phyloP scores from a whole-genome alignment of 2,113 vertebrate species.

The Plotosus lineatus region DNA sequence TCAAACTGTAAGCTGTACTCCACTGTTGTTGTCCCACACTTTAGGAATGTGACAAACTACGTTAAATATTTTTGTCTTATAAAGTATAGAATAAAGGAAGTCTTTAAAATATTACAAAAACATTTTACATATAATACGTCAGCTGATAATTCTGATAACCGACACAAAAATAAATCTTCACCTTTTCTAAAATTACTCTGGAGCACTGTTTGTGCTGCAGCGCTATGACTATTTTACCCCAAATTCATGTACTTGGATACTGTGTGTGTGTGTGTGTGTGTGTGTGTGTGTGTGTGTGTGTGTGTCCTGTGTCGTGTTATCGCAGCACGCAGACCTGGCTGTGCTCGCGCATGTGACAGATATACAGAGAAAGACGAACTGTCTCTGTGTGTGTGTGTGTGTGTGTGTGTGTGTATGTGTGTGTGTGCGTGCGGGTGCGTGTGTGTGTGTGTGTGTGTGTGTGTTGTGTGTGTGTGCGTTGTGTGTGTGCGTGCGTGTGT shows the following conservation, averaged over 20 bases:
- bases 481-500: background rate
- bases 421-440: background rate
- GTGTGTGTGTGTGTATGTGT: slow-evolving; percentile 1
- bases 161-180: background rate
- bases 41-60: no score
- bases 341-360: slow-evolving; percentile 18
- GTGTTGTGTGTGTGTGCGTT: background rate
- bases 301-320: slow-evolving; percentile 12
- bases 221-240: background rate
- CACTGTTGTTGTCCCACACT: no score
- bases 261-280: background rate
- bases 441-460: background rate
- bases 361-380: slow-evolving; percentile 12
- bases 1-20: no score
- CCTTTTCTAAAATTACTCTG: background rate
- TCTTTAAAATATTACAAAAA: background rate
- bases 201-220: background rate
- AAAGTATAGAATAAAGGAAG: no score
- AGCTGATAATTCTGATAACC: background rate
- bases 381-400: background rate
- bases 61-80: no score
- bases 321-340: slow-evolving; percentile 9
- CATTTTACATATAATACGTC: background rate
- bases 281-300: background rate
- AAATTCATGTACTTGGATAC: background rate